A percentile compares a stretch with the other conserved stretches of the same genome.
These are phyloP conservation scores for Prosopocoilus inquinatus DNA, from an alignment of 2,888 invertebrate genomes.

Conservation along the genomic window DNA sequence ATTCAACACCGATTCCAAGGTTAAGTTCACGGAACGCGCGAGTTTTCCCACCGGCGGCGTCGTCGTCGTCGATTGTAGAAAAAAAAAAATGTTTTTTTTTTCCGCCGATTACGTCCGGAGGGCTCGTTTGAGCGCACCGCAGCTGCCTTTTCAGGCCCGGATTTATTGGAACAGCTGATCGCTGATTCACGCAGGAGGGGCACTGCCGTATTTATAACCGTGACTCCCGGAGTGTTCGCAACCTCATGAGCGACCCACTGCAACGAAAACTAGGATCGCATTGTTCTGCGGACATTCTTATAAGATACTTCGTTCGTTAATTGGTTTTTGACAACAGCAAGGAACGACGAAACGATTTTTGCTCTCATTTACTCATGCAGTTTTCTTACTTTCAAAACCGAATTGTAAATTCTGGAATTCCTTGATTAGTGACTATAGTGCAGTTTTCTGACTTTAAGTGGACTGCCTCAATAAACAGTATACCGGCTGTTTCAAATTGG, in stretches of 20 bases:
- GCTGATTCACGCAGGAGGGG: not conserved
- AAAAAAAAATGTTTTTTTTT: not conserved
- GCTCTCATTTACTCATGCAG: too few species aligned
- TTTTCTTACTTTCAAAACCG: too few species aligned
- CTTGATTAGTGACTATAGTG: too few species aligned
- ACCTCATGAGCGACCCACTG: not conserved
- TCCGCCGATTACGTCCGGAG: not conserved
- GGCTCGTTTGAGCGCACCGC: not conserved
- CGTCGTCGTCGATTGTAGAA: not conserved
- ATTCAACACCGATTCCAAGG: constrained; percentile 12
- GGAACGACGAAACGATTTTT: too few species aligned
- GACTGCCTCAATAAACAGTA: too few species aligned
- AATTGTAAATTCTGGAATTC: too few species aligned
- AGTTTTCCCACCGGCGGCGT: constrained; percentile 10
- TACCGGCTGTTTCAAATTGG: too few species aligned
- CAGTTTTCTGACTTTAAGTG: too few species aligned
- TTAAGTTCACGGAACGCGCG: constrained; percentile 18
- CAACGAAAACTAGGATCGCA: not conserved
- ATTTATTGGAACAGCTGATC: constrained; percentile 7
- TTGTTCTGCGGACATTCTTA: too few species aligned
- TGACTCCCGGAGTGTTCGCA: not conserved
- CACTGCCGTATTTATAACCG: not conserved
- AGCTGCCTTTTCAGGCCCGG: constrained; percentile 2
- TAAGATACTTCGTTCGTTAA: too few species aligned
- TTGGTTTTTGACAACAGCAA: too few species aligned